Base-by-base conservation (phyloP, 2,797 vertebrate genomes). In the Xerus rutilus region DNA sequence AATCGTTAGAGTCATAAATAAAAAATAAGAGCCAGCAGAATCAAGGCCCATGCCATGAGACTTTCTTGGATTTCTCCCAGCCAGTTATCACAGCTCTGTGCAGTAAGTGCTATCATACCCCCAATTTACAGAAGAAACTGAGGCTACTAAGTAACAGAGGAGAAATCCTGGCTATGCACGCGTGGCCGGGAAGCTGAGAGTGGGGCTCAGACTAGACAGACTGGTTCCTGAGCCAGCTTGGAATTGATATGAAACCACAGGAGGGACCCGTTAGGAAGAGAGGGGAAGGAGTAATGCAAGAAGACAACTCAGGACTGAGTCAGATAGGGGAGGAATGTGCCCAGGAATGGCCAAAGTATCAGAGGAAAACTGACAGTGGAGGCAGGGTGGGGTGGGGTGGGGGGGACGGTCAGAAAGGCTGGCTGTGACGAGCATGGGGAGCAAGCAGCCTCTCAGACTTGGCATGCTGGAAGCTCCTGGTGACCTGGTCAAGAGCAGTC, bases 61-160 rank as follows among this genome's bases (percentile, higher is more conserved):
- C 49, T 76, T 87, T 11, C 10, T 69, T 73, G 69, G 76, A 64
- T 81, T 92, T 89, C 78, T 39, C 54, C 85, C 84, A 32, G 28
- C 67, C 28, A 32, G 54, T 43, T 67, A 47, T 89, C 59, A 89
- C 45, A 82, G 20, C 45, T 47, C 21, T 23, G 1, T 15, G 20
- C 7, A 2, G 12, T 25, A 28, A 78, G 32, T 4, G 30, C 78
- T 85, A 11, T 78, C n/a, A 25, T n/a, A 52, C 1, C n/a, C 54
- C 59, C 64, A 91, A 35, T 70, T 91, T 47, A 35, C 86, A 43
- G 93, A 78, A 85, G 52, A 91, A 76, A 95, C 91, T n/a, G 59
- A 96, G 93, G 85, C 87, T 88, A 67, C 82, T 49, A 39, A 72
- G 69, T 47, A 30, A 39, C 49, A 59, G 64, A 62, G 54, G 79